Evolutionary conservation across 1,140 invertebrate species (phyloP), one percentile per base, ranked within the genome.

Genomic region (Cydia fagiglandana): DNA sequence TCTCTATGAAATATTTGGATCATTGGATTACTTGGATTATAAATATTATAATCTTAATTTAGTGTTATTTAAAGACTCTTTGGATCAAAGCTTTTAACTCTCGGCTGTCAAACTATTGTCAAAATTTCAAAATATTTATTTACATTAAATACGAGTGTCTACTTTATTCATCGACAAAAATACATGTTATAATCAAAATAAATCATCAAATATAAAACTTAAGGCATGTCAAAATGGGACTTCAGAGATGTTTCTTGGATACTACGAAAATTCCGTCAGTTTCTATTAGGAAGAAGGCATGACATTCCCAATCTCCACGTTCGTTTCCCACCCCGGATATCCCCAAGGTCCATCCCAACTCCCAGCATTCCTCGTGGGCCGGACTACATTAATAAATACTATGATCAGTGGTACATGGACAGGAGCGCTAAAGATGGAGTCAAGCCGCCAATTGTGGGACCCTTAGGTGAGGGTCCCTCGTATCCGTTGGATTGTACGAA

Each of bases 251-350:
- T 92, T 12, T 87, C 84, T 4, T 30, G 34, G 20, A 75, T 79
- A 5, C 61, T 92, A 24, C 77, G 86, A 75, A 86, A 76, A 41
- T 15, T 92, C 2, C 80, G 90, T 50, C 75, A 89, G 4, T 84
- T 92, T 80, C 78, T 92, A 41, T 77, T 92, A 28, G 90, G 90
- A 6, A 82, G 88, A 74, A 84, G 86, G 73, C 84, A 90, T 66
- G 10, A 61, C 17, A 10, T 24, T 24, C 17, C 17, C 1, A 81
- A 53, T n/a, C 73, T 86, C 4, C 89, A 90, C 28, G 76, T 76
- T 30, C 79, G 90, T 6, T 92, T 90, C 81, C 81, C 78, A 4
- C 84, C 85, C 13, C 45, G 80, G 1, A 15, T 91, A 1, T 75
- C 90, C 17, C 79, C 90, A 9, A 83, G 90, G 13, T 84, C 86